phyloP scores from a whole-genome alignment of 2,797 vertebrate genomes.

The Odontamblyopus lacepedii region DNA sequence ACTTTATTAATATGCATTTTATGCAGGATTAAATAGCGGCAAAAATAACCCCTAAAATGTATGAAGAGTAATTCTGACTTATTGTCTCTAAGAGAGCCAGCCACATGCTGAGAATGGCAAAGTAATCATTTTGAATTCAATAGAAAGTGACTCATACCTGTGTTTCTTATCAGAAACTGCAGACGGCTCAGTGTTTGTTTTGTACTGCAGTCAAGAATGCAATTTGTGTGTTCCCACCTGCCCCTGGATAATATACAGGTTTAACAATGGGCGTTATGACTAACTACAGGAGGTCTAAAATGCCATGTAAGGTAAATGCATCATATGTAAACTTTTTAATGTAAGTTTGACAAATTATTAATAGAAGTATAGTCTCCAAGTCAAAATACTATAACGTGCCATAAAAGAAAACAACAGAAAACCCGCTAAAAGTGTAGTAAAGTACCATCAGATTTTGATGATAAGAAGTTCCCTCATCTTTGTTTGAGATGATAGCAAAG shows the following conservation, averaged over 20 bases:
- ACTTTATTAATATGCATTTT: neutral
- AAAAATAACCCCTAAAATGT: neutral
- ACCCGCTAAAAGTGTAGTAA: neutral
- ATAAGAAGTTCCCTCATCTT: neutral
- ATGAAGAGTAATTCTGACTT: slow-evolving; percentile 5
- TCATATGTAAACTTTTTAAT: neutral
- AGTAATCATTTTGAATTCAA: slow-evolving; percentile 1
- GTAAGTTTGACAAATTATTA: neutral
- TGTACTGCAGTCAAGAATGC: neutral
- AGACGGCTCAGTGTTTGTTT: slow-evolving; percentile 5
- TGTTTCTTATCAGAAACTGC: slow-evolving; percentile 10
- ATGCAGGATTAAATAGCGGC: neutral
- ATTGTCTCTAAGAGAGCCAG: neutral
- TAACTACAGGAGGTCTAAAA: neutral
- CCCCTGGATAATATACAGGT: neutral
- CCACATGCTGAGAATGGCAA: neutral
- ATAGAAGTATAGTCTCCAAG: neutral
- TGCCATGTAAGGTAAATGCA: neutral
- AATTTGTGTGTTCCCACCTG: slow-evolving; percentile 5
- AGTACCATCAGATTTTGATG: neutral
- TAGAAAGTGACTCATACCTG: slow-evolving; percentile 12
- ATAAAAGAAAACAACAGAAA: neutral
- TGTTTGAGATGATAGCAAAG: neutral
- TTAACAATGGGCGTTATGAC: neutral
- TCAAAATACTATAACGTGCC: neutral